phyloP scores from a whole-genome alignment of 2,113 vertebrate genomes.

The Centropristis striata region DNA sequence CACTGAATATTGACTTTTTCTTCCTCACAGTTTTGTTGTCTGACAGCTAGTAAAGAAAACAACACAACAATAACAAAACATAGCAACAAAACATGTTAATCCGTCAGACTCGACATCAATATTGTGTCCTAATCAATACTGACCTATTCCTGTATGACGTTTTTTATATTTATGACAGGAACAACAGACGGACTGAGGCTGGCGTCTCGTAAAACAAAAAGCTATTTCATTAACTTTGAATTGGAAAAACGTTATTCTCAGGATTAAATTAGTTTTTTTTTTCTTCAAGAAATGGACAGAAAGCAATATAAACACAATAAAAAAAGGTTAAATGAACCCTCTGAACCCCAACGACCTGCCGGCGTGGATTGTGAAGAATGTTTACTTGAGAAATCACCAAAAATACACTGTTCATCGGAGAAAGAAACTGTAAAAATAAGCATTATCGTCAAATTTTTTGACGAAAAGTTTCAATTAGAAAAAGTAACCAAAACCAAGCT shows the following conservation, averaged over 20 bases:
- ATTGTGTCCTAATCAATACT: constrained; percentile 29
- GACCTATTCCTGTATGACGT: background rate
- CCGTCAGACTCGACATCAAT: background rate
- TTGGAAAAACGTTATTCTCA: background rate
- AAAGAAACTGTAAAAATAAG: too few species aligned
- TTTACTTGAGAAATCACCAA: too few species aligned
- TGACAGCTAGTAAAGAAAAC: constrained; percentile 39
- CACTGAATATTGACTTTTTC: constrained; percentile 13
- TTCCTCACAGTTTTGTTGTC: background rate
- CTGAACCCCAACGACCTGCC: too few species aligned
- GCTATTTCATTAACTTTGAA: background rate
- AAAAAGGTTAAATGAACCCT: constrained; percentile 7
- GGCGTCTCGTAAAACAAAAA: constrained; percentile 9
- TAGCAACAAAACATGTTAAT: background rate
- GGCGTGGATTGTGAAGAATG: too few species aligned
- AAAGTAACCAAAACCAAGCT: too few species aligned
- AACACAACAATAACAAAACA: constrained; percentile 1
- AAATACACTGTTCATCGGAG: too few species aligned
- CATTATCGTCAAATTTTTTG: too few species aligned
- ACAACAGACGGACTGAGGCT: constrained; percentile 11
- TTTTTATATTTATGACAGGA: constrained; percentile 19
- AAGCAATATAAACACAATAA: background rate
- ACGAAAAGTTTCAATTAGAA: too few species aligned
- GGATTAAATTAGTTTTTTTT: background rate
- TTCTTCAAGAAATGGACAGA: background rate